phyloP scores from a whole-genome alignment of 2,888 invertebrate genomes.

The Andrena bucephala region DNA sequence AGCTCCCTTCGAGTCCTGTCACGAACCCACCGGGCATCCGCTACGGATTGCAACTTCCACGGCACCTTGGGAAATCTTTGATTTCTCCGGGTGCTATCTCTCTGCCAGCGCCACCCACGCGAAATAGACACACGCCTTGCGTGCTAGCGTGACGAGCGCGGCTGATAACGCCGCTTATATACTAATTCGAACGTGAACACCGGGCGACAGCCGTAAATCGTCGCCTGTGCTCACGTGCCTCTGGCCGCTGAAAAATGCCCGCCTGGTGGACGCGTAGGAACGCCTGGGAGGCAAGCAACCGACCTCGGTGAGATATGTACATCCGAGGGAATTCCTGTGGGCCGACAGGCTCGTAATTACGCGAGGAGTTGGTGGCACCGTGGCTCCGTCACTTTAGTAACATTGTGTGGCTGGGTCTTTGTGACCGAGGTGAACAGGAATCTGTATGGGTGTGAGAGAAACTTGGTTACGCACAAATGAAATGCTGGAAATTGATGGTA shows the following conservation, averaged over 20 bases:
- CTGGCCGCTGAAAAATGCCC: conserved; percentile 53
- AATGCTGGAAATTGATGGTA: too few species aligned
- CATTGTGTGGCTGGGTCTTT: conserved; percentile 20
- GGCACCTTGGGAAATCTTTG: background rate
- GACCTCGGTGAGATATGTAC: conserved; percentile 29
- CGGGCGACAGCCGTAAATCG: conserved; percentile 58
- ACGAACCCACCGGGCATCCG: background rate
- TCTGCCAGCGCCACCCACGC: conserved; percentile 50
- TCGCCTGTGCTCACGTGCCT: conserved; percentile 41
- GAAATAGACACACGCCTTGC: conserved; percentile 46
- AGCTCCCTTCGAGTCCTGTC: background rate
- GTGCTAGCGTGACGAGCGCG: conserved; percentile 61
- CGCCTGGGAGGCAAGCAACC: conserved; percentile 33
- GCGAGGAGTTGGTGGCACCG: conserved; percentile 14
- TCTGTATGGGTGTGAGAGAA: too few species aligned
- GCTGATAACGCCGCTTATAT: conserved; percentile 62
- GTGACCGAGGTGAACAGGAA: background rate
- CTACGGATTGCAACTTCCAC: conserved; percentile 18
- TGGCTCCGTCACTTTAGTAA: background rate
- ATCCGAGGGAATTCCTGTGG: conserved; percentile 34
- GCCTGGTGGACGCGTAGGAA: conserved; percentile 39
- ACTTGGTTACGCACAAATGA: too few species aligned
- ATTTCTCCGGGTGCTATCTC: background rate
- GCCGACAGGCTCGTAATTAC: conserved; percentile 31
- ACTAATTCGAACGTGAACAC: conserved; percentile 60